Evolutionary conservation across 2,113 vertebrate genomes (phyloP).

Genomic region (Ciconia boyciana): DNA sequence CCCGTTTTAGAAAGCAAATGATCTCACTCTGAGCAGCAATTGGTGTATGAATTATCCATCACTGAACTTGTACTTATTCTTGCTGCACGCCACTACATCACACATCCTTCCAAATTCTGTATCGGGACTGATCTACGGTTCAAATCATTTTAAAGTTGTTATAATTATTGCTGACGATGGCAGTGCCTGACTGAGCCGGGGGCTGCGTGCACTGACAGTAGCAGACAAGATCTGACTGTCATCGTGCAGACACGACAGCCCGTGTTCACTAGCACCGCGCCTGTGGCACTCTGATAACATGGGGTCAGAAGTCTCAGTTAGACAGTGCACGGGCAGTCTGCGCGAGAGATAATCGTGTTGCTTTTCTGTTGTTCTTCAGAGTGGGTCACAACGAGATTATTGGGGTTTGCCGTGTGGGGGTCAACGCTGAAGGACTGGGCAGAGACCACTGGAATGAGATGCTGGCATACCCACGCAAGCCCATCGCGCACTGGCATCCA

Average conservation of each 20-base stretch:
- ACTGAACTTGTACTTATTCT: not conserved
- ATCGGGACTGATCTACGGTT: not conserved
- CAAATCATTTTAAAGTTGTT: not conserved
- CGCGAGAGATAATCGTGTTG: fast-evolving
- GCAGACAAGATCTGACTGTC: not conserved
- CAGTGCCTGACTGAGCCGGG: not conserved
- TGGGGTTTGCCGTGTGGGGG: conserved; percentile 89
- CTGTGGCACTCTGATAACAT: fast-evolving
- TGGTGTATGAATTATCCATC: not conserved
- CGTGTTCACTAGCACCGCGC: fast-evolving
- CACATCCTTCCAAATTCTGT: not conserved
- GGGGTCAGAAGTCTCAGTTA: not conserved
- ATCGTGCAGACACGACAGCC: fast-evolving
- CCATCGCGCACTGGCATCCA: conserved; percentile 96
- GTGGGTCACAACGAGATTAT: conserved; percentile 99
- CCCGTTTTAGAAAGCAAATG: not conserved
- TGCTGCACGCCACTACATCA: not conserved
- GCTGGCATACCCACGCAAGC: conserved; percentile 95
- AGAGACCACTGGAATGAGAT: conserved; percentile 99
- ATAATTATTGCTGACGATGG: not conserved
- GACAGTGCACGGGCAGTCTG: not conserved
- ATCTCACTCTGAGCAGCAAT: not conserved
- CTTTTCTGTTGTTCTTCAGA: conserved; percentile 61
- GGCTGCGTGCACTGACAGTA: fast-evolving
- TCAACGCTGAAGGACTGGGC: conserved; percentile 88